These are phyloP conservation scores for Armadillidium nasatum DNA, from an alignment of 1,140 invertebrate species.

Conservation along the genomic window DNA sequence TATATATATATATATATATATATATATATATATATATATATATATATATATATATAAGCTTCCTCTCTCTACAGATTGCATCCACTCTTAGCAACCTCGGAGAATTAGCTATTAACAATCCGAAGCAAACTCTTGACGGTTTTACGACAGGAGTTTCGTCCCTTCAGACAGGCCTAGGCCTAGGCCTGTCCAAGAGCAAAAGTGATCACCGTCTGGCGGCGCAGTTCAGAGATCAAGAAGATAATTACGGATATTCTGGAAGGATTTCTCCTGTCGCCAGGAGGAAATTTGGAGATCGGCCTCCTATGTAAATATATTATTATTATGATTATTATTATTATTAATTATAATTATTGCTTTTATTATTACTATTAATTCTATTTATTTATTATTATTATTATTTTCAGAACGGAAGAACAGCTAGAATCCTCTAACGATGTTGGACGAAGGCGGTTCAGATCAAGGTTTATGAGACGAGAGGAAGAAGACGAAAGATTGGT, in stretches of 20 bases:
- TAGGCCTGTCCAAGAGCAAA: slow-evolving; percentile 75
- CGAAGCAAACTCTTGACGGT: slow-evolving; percentile 52
- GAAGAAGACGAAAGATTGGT: slow-evolving; percentile 46
- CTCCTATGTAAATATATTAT: slow-evolving; percentile 11
- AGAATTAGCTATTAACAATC: slow-evolving; percentile 72
- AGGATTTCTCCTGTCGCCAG: slow-evolving; percentile 41
- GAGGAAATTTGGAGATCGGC: slow-evolving; percentile 47
- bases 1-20: too few species aligned
- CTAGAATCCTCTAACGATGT: not conserved
- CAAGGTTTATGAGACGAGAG: slow-evolving; percentile 62
- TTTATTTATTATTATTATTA: not conserved
- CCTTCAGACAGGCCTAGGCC: slow-evolving; percentile 61
- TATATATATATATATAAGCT: too few species aligned
- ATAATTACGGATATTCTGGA: slow-evolving; percentile 48
- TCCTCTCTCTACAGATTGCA: slow-evolving; percentile 61
- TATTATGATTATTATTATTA: not conserved
- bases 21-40: too few species aligned
- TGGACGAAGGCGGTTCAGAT: slow-evolving; percentile 56
- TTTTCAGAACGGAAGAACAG: not conserved
- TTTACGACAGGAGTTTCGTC: slow-evolving; percentile 46
- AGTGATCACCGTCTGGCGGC: slow-evolving; percentile 85
- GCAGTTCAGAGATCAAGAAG: slow-evolving; percentile 81
- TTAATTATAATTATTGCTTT: too few species aligned
- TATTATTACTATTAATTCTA: too few species aligned
- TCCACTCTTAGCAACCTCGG: slow-evolving; percentile 78